Evolutionary conservation across 2,797 vertebrate species (phyloP), one percentile per base, ranked within the genome.

Genomic region (Sebastes goodei): DNA sequence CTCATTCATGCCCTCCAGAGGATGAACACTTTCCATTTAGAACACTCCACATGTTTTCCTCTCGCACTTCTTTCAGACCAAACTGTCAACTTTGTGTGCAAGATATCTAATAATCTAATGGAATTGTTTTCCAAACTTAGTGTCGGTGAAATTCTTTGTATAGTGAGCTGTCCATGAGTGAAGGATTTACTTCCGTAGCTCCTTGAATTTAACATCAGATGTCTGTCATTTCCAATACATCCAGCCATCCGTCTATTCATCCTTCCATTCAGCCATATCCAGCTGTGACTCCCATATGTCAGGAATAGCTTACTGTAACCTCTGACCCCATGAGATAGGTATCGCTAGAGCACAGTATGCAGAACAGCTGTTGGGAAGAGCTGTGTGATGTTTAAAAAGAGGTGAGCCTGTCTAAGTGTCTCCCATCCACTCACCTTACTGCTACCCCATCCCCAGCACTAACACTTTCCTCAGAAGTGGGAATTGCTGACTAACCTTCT

Each of bases 351-450:
- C 69, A 63, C 57, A 60, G 52, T 64, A 76, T 88, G 73, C 61
- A 74, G 62, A 82, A 53, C 91, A 89, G 80, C 86, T 90, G 87
- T 74, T 85, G 59, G 65, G 67, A 76, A 30, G 76, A 4, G 29
- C 42, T 79, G 6, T 74, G 38, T 59, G 65, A 84, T 65, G 64
- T 25, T 67, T 70, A 12, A 42, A 55, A 83, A 67, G 55, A 68
- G 12, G 38, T 61, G 42, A 52, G 21, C 32, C 17, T 56, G 71
- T 80, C 71, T 74, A 74, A 71, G 42, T 61, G 76, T 80, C 70
- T 87, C 42, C 49, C 33, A 15, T 67, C 69, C 25, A 8, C 29
- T 66, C 55, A n/a, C 57, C 8, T 25, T 29, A 29, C 57, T 15
- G 33, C 67, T 63, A 6, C 53, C 11, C 23, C 14, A 42, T 15